Evolutionary conservation across 2,113 vertebrate species (phyloP).

Genomic region (Tragelaphus strepsiceros): DNA sequence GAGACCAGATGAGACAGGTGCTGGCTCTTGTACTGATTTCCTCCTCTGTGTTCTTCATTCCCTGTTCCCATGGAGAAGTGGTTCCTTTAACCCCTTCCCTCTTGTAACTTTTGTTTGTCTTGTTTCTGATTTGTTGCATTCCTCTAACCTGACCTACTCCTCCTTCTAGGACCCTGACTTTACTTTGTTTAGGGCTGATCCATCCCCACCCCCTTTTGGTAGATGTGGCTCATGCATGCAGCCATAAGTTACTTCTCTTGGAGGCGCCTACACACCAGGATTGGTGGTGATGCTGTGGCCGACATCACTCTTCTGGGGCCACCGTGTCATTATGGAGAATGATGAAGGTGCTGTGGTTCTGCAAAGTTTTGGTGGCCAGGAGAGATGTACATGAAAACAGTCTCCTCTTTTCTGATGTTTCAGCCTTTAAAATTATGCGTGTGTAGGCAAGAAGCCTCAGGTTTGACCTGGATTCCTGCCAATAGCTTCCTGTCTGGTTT

Average conservation of each 20-base stretch:
- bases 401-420: neutral
- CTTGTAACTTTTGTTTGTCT: neutral
- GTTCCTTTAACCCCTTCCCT: neutral
- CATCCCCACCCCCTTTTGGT: neutral
- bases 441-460: neutral
- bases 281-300: neutral
- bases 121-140: neutral
- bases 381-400: neutral
- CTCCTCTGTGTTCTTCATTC: neutral
- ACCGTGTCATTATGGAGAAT: neutral
- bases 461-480: neutral
- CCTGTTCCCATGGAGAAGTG: neutral
- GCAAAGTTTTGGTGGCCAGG: neutral
- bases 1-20: neutral
- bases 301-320: neutral
- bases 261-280: neutral
- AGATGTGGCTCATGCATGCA: neutral
- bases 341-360: neutral
- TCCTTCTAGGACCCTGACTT: neutral
- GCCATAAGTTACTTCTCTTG: neutral
- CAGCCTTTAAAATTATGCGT: neutral
- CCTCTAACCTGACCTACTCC: neutral
- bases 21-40: neutral
- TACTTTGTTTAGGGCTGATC: neutral
- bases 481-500: neutral